phyloP scores from a whole-genome alignment of 2,888 invertebrate species.

The Xanthostigma xanthostigma region DNA sequence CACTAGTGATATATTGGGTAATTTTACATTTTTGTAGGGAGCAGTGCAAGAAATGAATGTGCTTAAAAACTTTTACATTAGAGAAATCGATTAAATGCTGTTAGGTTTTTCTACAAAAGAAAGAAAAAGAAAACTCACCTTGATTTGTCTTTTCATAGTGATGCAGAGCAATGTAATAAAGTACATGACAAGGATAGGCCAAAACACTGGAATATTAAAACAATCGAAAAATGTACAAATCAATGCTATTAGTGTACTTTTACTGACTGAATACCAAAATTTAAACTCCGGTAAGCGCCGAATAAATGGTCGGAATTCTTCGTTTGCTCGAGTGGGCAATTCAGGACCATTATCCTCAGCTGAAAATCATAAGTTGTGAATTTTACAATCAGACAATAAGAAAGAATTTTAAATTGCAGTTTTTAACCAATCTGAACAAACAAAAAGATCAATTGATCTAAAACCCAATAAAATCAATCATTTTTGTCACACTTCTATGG shows the following conservation, averaged over 20 bases:
- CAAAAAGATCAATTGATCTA: conserved; percentile 22
- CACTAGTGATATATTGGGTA: too few species aligned
- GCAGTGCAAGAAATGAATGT: conserved; percentile 2
- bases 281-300: conserved; percentile 95
- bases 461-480: neutral
- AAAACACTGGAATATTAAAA: conserved; percentile 99
- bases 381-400: neutral
- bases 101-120: neutral
- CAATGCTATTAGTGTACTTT: conserved; percentile 81
- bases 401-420: neutral
- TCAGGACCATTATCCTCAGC: conserved; percentile 78
- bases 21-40: too few species aligned
- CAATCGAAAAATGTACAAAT: conserved; percentile 92
- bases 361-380: conserved; percentile 17
- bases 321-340: conserved; percentile 85
- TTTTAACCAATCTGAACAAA: too few species aligned
- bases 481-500: too few species aligned
- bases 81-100: neutral
- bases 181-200: conserved; percentile 99
- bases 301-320: conserved; percentile 98
- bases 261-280: conserved; percentile 96
- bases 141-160: conserved; percentile 99
- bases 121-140: conserved; percentile 42
- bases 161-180: conserved; percentile 96
- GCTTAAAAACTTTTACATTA: neutral